A percentile compares a stretch with the other conserved stretches of the same genome.
Conservation (phyloP, 2,888 invertebrate species). For the Anodontia alba region DNA sequence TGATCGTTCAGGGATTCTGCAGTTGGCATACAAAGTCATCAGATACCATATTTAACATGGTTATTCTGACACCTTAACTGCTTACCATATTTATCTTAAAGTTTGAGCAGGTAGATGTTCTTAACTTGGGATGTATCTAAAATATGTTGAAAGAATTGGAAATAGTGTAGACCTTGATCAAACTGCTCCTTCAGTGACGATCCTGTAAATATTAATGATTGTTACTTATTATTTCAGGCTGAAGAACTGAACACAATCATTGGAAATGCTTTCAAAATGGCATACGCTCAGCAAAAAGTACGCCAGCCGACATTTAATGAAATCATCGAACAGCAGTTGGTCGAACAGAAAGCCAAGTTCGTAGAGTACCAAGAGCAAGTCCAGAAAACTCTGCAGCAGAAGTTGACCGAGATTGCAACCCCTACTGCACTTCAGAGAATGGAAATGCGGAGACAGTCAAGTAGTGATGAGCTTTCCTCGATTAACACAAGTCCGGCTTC, state of each 20-base stretch:
- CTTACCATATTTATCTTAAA: too few species aligned
- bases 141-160: too few species aligned
- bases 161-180: too few species aligned
- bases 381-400: constrained; percentile 74
- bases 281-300: constrained; percentile 90
- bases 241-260: constrained; percentile 94
- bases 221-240: constrained; percentile 88
- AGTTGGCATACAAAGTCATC: too few species aligned
- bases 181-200: too few species aligned
- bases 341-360: constrained; percentile 80
- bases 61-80: too few species aligned
- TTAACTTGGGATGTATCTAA: too few species aligned
- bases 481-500: constrained; percentile 27
- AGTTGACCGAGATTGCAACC: constrained; percentile 80
- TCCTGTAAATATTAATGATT: too few species aligned
- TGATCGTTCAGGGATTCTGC: too few species aligned
- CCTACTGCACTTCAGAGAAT: constrained; percentile 78
- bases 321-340: constrained; percentile 81
- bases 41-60: too few species aligned
- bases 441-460: constrained; percentile 76
- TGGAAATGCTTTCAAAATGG: constrained; percentile 96
- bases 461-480: constrained; percentile 58
- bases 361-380: constrained; percentile 78
- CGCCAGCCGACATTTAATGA: constrained; percentile 83
- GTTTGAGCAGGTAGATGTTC: too few species aligned